A percentile compares a stretch with the other conserved stretches of the same genome.
These are phyloP conservation scores for Micoletzkya japonica DNA, from an alignment of 2,888 invertebrate genomes.

Conservation along the genomic window DNA sequence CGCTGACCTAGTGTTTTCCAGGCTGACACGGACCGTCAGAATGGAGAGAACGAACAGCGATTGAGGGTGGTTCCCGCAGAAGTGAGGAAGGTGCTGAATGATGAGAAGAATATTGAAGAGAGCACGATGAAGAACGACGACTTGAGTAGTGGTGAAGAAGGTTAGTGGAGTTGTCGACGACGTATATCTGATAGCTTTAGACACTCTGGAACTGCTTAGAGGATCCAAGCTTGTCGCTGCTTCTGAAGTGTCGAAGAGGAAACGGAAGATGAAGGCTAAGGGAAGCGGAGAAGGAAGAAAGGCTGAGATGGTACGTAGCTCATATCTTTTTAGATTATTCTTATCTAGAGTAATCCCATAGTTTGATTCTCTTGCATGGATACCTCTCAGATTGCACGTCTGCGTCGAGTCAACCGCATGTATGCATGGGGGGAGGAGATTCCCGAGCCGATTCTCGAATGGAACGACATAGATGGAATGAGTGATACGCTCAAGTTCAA, in stretches of 20 bases:
- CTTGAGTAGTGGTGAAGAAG: conserved; percentile 8
- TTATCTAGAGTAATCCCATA: background rate
- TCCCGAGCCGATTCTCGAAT: conserved; percentile 56
- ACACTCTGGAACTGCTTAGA: background rate
- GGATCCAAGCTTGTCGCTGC: background rate
- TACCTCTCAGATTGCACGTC: conserved; percentile 40
- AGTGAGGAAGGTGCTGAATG: conserved; percentile 25
- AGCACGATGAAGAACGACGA: conserved; percentile 3
- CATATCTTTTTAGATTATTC: background rate
- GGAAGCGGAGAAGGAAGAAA: conserved; percentile 15
- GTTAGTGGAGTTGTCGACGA: conserved; percentile 4
- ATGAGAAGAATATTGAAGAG: conserved; percentile 17
- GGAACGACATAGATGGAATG: conserved; percentile 39
- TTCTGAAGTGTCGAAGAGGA: background rate
- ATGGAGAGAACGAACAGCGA: conserved; percentile 20
- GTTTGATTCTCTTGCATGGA: background rate
- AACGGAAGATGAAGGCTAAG: background rate
- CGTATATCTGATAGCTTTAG: background rate
- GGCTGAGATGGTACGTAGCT: background rate
- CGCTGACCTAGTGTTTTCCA: background rate
- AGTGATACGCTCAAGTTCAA: conserved; percentile 31
- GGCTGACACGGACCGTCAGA: background rate
- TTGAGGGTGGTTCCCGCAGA: conserved; percentile 31
- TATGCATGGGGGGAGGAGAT: conserved; percentile 58
- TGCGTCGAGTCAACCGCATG: conserved; percentile 52